Evolutionary conservation across 2,888 invertebrate species (phyloP).

Genomic region (Hemistola chrysoprasaria): DNA sequence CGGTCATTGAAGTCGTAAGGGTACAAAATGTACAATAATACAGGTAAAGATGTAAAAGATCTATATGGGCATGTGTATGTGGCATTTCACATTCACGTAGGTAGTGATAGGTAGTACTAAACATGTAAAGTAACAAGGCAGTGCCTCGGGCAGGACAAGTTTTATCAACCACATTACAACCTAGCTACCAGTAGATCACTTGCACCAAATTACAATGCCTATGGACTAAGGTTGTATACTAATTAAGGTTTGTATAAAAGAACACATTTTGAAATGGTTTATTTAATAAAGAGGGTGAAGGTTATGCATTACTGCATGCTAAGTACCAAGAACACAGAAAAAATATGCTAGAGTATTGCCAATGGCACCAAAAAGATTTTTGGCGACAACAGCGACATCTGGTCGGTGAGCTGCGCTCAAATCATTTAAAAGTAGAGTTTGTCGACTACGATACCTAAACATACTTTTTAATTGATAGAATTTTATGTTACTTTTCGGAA

Average conservation of each 20-base stretch:
- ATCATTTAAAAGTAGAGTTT: no score
- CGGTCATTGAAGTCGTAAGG: constrained; percentile 20
- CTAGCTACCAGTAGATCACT: constrained; percentile 16
- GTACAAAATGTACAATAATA: constrained; percentile 20
- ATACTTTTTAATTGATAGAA: no score
- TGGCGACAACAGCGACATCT: no score
- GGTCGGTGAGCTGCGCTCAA: no score
- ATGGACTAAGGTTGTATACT: constrained; percentile 12
- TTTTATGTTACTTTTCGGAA: no score
- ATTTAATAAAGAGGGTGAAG: no score
- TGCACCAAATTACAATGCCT: constrained; percentile 11
- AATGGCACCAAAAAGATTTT: no score
- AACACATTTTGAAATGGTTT: no score
- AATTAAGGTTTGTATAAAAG: constrained; percentile 4
- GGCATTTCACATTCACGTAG: constrained; percentile 25
- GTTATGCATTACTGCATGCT: no score
- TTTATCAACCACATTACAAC: constrained; percentile 25
- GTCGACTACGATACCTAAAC: no score
- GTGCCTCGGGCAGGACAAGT: constrained; percentile 20
- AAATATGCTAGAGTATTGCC: no score
- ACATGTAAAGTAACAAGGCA: neutral
- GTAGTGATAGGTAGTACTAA: constrained; percentile 7
- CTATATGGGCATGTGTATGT: constrained; percentile 18
- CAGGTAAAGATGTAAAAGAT: constrained; percentile 19
- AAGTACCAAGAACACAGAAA: no score